Base-by-base conservation (phyloP, 2,888 invertebrate genomes). In the Ypsolopha sequella region DNA sequence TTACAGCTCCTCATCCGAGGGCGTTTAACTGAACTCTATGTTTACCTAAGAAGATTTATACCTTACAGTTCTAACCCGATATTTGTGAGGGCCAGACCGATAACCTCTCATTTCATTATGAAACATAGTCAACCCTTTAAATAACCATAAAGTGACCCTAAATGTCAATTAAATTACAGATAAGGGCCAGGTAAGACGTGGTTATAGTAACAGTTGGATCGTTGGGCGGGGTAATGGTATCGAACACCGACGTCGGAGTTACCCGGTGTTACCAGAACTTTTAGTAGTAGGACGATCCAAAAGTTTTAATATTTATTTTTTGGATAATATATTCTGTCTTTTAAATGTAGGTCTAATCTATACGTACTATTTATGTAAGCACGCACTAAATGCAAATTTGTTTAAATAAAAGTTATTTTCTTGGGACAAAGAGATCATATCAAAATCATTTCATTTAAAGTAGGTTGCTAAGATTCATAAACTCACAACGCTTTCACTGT, bases 141-240 rank as follows among this genome's bases (percentile, higher is more conserved):
- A 48, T 48, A 48, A 48, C 48, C 48, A 41, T 48, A 48, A 48
- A 48, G 48, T 50, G 41, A 50, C 50, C 50, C 50, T 43, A 8
- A 39, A 50, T 43, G 43, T 50, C 50, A 50, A 50, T 50, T 50
- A 50, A 50, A 43, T 50, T 50, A 41, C 10, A 50, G 50, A 50
- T 50, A 50, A 50, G 43, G 9, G 50, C 43, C 14, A 48, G 48
- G 48, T 39, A 45, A 9, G 47, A 38, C 14, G 14, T 10, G 48
- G 48, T 13, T 24, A 14, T 38, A 48, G 48, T 14, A 48, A 48
- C 36, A 24, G 48, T 48, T 36, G 48, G 48, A 48, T 48, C 48
- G 48, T 48, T 48, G 48, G 48, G 36, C 48, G 48, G 38, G 38
- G 38, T 36, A 48, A 36, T 14, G 48, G 36, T 10, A 24, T n/a